Evolutionary conservation across 2,113 vertebrate genomes (phyloP).

Genomic region (Sminthopsis crassicaudata): DNA sequence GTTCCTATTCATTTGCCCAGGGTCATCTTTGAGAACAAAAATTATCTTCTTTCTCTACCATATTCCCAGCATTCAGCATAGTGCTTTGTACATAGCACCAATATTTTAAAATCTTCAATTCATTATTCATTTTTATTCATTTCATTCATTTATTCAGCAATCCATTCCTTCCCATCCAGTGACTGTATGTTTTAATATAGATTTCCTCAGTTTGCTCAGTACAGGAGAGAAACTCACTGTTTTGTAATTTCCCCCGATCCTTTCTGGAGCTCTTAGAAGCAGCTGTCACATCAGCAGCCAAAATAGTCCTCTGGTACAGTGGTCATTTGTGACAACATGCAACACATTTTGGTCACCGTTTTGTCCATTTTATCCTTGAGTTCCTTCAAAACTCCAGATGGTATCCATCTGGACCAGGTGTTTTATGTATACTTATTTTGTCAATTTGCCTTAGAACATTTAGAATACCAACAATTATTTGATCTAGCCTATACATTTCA

Average conservation of each 20-base stretch:
- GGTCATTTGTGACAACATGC: not conserved
- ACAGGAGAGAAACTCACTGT: slow-evolving; percentile 39
- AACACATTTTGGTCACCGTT: slow-evolving; percentile 25
- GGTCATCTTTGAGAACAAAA: not conserved
- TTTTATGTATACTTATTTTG: not conserved
- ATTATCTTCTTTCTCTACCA: not conserved
- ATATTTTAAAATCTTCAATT: not conserved
- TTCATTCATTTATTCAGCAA: not conserved
- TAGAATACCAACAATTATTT: slow-evolving; percentile 7
- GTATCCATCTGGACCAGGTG: slow-evolving; percentile 43
- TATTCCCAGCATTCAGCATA: not conserved
- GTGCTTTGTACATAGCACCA: not conserved
- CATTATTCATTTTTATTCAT: not conserved
- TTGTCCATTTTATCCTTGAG: slow-evolving; percentile 11
- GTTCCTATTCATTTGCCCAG: not conserved
- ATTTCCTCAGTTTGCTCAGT: slow-evolving; percentile 10
- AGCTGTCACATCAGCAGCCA: slow-evolving; percentile 24
- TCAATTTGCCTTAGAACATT: slow-evolving; percentile 19
- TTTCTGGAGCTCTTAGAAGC: rapidly evolving
- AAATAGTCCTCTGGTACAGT: not conserved
- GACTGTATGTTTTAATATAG: not conserved
- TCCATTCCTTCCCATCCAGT: not conserved
- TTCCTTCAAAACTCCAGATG: slow-evolving; percentile 32
- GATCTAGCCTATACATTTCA: slow-evolving; percentile 33
- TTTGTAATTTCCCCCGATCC: slow-evolving; percentile 12